phyloP scores from a whole-genome alignment of 2,797 vertebrate genomes.

The Steatocranus sp. region DNA sequence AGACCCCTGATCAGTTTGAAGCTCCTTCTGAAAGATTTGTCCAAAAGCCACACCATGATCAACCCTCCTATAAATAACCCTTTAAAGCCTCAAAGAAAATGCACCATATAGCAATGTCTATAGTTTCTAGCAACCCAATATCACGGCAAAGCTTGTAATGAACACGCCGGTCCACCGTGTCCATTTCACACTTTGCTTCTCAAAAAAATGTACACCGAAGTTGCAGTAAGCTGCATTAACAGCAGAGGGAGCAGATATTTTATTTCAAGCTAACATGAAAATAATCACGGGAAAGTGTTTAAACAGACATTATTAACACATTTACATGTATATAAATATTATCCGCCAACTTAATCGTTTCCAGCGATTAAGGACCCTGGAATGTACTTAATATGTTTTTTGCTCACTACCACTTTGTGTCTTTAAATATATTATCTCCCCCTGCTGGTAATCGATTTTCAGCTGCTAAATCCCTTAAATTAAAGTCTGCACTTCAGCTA shows the following conservation, averaged over 20 bases:
- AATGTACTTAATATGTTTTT: neutral
- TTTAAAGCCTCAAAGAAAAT: neutral
- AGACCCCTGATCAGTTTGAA: neutral
- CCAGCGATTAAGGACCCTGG: neutral
- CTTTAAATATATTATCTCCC: neutral
- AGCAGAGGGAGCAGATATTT: neutral
- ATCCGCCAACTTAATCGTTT: neutral
- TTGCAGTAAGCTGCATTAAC: neutral
- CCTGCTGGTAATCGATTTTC: neutral
- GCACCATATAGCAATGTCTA: neutral
- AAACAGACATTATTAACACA: neutral
- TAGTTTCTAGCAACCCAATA: neutral
- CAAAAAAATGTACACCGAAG: neutral
- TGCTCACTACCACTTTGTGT: neutral
- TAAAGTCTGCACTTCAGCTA: neutral
- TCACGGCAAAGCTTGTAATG: neutral
- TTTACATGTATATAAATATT: neutral
- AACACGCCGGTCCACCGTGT: neutral
- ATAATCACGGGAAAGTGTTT: neutral
- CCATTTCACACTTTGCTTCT: neutral
- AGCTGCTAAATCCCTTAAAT: neutral
- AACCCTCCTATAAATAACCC: neutral
- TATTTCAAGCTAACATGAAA: neutral
- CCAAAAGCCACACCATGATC: neutral
- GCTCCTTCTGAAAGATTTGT: neutral